These are phyloP conservation scores for Lepetodrilus schrolli DNA, from an alignment of 2,888 invertebrate species.

Conservation along the genomic window DNA sequence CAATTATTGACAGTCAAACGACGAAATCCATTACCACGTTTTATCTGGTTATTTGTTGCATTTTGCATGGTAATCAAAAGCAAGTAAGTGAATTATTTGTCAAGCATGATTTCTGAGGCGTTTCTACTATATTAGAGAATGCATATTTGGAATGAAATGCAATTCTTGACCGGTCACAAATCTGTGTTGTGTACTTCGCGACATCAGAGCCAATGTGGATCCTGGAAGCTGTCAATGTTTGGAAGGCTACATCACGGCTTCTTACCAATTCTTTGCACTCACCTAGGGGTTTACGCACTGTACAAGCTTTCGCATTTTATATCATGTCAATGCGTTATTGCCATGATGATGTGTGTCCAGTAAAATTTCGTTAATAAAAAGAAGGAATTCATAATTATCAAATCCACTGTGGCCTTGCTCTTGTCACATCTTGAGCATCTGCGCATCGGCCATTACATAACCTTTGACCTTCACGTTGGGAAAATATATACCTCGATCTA, in stretches of 20 bases:
- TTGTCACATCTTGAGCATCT: slow-evolving; percentile 27
- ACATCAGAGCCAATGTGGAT: not conserved
- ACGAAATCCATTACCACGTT: too few relatives aligned
- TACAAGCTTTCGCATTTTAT: slow-evolving; percentile 22
- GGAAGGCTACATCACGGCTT: not conserved
- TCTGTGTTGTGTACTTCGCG: not conserved
- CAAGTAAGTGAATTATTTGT: not conserved
- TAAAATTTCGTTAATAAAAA: slow-evolving; percentile 19
- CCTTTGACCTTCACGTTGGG: slow-evolving; percentile 16
- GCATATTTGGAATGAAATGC: too few relatives aligned
- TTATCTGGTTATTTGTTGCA: slow-evolving; percentile 20
- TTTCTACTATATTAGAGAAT: too few relatives aligned
- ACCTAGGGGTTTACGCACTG: slow-evolving; percentile 5
- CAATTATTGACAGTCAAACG: slow-evolving; percentile 26
- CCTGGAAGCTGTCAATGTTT: too few relatives aligned
- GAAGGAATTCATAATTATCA: slow-evolving; percentile 27
- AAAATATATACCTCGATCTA: not conserved
- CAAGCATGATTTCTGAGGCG: not conserved
- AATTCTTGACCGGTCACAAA: not conserved
- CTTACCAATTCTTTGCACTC: slow-evolving; percentile 1
- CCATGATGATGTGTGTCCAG: slow-evolving; percentile 15
- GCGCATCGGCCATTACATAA: slow-evolving; percentile 25
- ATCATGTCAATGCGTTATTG: not conserved
- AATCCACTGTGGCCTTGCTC: slow-evolving; percentile 25
- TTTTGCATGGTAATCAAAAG: too few relatives aligned